These are phyloP conservation scores for Agrochola litura DNA, from an alignment of 2,888 invertebrate species.

Conservation along the genomic window DNA sequence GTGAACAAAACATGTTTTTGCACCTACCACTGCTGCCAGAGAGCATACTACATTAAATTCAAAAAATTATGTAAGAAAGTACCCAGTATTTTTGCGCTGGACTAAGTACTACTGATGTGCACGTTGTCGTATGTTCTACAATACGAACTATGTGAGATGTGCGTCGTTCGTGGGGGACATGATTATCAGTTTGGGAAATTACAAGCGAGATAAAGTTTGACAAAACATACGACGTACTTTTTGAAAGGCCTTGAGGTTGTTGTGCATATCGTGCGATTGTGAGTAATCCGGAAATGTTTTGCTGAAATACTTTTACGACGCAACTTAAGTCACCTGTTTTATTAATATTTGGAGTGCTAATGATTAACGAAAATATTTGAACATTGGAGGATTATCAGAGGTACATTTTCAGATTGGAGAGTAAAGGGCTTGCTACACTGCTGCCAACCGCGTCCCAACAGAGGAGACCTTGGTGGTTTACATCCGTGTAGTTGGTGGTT, in stretches of 20 bases:
- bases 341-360: no score
- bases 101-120: not conserved
- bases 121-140: not conserved
- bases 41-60: not conserved
- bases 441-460: no score
- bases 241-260: conserved; percentile 38
- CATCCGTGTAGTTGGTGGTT: no score
- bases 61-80: conserved; percentile 3
- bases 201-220: conserved; percentile 12
- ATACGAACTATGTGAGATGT: not conserved
- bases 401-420: no score
- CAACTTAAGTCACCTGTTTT: not conserved
- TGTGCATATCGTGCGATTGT: conserved; percentile 1
- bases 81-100: not conserved
- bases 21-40: not conserved
- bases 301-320: conserved; percentile 12
- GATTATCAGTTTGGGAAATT: not conserved
- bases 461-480: no score
- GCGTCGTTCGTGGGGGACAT: conserved; percentile 28
- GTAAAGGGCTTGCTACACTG: no score
- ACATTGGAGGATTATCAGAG: no score
- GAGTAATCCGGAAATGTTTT: conserved; percentile 15
- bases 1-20: no score
- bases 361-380: no score
- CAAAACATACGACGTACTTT: conserved; percentile 23